phyloP scores from a whole-genome alignment of 2,888 invertebrate genomes.

The Agrotis clavis region DNA sequence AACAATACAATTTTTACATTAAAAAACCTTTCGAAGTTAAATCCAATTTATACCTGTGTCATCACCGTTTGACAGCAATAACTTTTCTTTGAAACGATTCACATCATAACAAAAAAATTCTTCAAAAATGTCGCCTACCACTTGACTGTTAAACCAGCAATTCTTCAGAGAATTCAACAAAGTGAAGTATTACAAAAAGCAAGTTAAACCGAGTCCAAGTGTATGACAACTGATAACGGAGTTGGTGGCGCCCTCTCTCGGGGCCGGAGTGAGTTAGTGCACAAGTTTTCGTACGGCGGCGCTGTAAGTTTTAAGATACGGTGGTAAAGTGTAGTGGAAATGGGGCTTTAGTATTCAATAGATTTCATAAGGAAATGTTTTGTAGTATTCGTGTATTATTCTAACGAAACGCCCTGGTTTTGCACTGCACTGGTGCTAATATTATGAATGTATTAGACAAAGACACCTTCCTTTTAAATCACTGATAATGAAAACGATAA shows the following conservation, averaged over 20 bases:
- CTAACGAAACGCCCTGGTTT: no score
- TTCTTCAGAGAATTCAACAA: constrained; percentile 44
- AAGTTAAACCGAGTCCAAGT: constrained; percentile 82
- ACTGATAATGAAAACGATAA: no score
- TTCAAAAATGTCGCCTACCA: neutral
- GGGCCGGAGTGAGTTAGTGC: constrained; percentile 75
- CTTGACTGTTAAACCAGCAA: constrained; percentile 17
- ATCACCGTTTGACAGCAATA: neutral
- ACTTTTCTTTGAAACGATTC: neutral
- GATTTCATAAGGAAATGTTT: neutral
- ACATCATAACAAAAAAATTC: neutral
- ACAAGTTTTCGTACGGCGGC: constrained; percentile 67
- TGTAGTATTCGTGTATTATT: no score
- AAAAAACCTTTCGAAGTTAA: no score
- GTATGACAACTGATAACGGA: constrained; percentile 86
- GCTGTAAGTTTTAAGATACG: constrained; percentile 31
- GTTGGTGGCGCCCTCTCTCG: constrained; percentile 56
- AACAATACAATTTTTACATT: no score
- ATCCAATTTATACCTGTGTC: no score
- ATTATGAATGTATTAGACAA: no score
- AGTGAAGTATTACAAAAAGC: constrained; percentile 59
- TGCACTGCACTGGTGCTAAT: no score
- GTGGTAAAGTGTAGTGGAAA: constrained; percentile 10
- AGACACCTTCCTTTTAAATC: no score
- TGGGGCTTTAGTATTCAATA: constrained; percentile 21